Conservation (phyloP, 2,797 vertebrate species). For the Sebastes nivosus region DNA sequence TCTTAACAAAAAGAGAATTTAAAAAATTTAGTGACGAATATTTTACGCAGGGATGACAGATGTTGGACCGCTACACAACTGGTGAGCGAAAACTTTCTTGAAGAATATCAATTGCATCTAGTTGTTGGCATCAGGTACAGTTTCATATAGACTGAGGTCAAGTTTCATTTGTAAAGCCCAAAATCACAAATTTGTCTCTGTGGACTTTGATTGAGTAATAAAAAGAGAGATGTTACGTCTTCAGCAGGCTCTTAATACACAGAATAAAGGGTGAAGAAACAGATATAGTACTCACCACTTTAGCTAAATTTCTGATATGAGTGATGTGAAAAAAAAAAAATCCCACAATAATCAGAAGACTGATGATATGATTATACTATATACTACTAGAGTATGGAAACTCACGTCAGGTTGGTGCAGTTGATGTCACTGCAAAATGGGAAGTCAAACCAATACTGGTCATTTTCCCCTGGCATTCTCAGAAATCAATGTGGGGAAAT, state of each 20-base stretch:
- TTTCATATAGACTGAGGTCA: not conserved
- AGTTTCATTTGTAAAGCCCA: not conserved
- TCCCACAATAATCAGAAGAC: not conserved
- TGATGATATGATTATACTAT: not conserved
- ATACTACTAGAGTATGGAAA: not conserved
- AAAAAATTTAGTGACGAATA: not conserved
- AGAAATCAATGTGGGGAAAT: not conserved
- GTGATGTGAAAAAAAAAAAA: not conserved
- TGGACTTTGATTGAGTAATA: not conserved
- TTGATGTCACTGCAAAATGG: not conserved
- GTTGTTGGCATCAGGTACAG: not conserved
- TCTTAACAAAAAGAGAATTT: not conserved
- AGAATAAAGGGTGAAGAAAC: not conserved
- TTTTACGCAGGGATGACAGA: not conserved
- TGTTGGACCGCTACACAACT: not conserved
- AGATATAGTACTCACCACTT: not conserved
- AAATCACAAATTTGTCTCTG: too few relatives aligned
- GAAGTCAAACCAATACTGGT: not conserved
- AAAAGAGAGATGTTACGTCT: not conserved
- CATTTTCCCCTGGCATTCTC: conserved; percentile 7
- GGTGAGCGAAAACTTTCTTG: not conserved
- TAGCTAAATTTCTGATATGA: not conserved
- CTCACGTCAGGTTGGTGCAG: not conserved
- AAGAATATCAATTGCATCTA: not conserved
- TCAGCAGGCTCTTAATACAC: not conserved